Evolutionary conservation across 2,113 vertebrate species (phyloP), one percentile per base, ranked within the genome.

Genomic region (Illadopsis cleaveri): DNA sequence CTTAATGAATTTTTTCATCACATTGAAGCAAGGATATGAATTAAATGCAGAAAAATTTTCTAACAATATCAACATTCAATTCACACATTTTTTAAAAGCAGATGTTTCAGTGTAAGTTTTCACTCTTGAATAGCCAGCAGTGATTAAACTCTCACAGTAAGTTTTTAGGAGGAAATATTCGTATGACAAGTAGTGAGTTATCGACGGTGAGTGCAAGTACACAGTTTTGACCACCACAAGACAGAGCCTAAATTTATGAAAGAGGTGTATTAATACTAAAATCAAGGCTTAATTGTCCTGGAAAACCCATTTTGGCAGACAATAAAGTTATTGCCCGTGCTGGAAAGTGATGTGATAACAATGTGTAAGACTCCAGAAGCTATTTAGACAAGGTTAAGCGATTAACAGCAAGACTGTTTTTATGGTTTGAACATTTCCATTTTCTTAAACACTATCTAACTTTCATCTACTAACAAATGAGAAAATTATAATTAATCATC

Each of bases 201-300:
- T 75, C 19, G 8, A 4, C n/a, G 9, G 4, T 42, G 20, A 12
- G 2, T 54, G 4, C 1, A 6, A 65, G 17, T 13, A 22, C 6
- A 21, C 10, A 12, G 25, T 57, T 60, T 44, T 65, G 54, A 35
- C 14, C 9, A 44, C 31, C 20, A 33, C 9, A 23, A 66, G 12
- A 25, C 20, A 53, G 10, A 69, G 12, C 20, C 31, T 33, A 42
- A 12, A 25, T 57, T 90, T 89, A 22, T 94, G 42, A 8, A 91
- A 76, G 10, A 45, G 23, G 1, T 73, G 2, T 40, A 14, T 66
- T 50, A 50, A 45, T 66, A 15, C 33, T 48, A 33, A 87, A 84
- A 42, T 35, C 15, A 66, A 76, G 15, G 8, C 11, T 56, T 71
- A 64, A 21, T 7, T n/a, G 15, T 57, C 25, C 33, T 69, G 18